phyloP scores from a whole-genome alignment of 2,797 vertebrate genomes.

The Ispidina picta region DNA sequence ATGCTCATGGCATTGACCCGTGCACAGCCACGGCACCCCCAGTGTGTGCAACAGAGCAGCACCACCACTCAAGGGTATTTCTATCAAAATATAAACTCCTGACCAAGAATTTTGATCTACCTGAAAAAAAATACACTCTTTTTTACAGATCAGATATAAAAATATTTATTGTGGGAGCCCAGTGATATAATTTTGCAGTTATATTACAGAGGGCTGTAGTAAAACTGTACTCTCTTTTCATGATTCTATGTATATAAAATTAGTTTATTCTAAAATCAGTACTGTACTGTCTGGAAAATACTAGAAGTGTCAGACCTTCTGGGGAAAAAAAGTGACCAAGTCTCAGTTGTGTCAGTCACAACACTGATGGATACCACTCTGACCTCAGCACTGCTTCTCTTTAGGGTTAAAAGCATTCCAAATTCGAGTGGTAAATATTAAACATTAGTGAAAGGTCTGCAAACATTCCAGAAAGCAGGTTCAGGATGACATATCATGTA shows the following conservation, averaged over 20 bases:
- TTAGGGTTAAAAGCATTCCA: conserved; percentile 10
- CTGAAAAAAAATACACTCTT: background rate
- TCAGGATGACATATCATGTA: background rate
- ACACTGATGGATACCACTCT: conserved; percentile 10
- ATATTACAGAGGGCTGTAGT: background rate
- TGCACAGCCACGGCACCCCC: background rate
- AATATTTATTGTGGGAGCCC: background rate
- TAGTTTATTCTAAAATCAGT: background rate
- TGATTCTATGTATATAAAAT: background rate
- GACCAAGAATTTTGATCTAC: background rate
- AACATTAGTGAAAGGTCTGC: conserved; percentile 20
- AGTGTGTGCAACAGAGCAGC: background rate
- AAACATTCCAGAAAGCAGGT: conserved; percentile 9
- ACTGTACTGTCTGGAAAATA: background rate
- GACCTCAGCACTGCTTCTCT: background rate
- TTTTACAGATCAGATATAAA: background rate
- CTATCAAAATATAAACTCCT: background rate
- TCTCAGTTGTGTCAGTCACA: background rate
- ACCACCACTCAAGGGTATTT: background rate
- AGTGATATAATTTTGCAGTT: background rate
- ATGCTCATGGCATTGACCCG: background rate
- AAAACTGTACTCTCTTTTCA: background rate
- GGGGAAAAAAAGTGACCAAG: background rate
- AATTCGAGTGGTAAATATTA: conserved; percentile 18
- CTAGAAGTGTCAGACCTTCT: background rate